A percentile compares a stretch with the other conserved stretches of the same genome.
These are phyloP conservation scores for Apis cerana DNA, from an alignment of 1,140 invertebrate species.

Conservation along the genomic window DNA sequence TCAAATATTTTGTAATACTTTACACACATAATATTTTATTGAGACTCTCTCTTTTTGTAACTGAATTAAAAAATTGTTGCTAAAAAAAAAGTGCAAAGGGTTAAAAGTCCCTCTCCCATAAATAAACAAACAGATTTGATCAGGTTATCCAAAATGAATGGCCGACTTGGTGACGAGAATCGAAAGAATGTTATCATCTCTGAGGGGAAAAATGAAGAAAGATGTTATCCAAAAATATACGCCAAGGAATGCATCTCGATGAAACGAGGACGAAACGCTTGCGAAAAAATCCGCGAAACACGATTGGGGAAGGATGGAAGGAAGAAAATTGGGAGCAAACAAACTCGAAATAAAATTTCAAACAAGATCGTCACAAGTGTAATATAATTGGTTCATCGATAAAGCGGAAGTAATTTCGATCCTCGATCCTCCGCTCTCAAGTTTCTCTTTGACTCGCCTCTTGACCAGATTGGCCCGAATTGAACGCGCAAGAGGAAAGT, in stretches of 20 bases:
- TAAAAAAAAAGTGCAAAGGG: too few species aligned
- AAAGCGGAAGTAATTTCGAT: slow-evolving; percentile 45
- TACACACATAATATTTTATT: too few species aligned
- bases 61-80: too few species aligned
- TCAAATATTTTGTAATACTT: too few species aligned
- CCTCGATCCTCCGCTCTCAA: slow-evolving; percentile 4
- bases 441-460: slow-evolving; percentile 46
- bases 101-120: background rate
- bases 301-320: too few species aligned
- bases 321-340: background rate
- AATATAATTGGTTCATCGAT: slow-evolving; percentile 46
- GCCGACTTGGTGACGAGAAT: slow-evolving; percentile 35
- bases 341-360: too few species aligned
- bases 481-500: slow-evolving; percentile 53
- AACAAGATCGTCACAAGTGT: too few species aligned
- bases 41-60: too few species aligned
- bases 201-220: background rate
- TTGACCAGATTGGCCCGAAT: slow-evolving; percentile 56
- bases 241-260: background rate
- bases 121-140: slow-evolving; percentile 56
- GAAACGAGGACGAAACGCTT: too few species aligned
- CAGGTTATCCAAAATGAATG: slow-evolving; percentile 52
- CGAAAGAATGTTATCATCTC: slow-evolving; percentile 38
- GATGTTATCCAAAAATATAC: background rate
- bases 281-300: too few species aligned